Conservation (phyloP, 2,797 vertebrate genomes). For the Anomalospiza imberbis region DNA sequence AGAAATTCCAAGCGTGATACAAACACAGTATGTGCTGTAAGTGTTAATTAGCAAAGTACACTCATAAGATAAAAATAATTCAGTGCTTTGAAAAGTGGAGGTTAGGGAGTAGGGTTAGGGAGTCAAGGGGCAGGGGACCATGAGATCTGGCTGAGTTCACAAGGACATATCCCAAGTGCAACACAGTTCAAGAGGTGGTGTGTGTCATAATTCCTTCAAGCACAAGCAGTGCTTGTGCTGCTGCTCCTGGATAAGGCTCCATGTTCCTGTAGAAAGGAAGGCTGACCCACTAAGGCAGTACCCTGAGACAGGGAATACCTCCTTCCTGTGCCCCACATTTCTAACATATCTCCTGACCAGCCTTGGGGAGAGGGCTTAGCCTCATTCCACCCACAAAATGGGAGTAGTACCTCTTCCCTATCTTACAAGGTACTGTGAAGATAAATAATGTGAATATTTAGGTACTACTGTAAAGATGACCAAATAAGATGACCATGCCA, state of each 20-base stretch:
- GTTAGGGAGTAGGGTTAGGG: background rate
- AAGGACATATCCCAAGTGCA: background rate
- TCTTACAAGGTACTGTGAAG: background rate
- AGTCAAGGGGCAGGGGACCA: background rate
- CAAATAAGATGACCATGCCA: slow-evolving; percentile 2
- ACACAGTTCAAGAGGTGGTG: background rate
- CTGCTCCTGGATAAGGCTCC: background rate
- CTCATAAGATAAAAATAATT: background rate
- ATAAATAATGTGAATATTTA: slow-evolving; percentile 11
- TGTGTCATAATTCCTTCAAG: background rate
- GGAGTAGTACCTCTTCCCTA: background rate
- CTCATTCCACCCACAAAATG: background rate
- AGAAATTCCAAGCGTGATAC: background rate
- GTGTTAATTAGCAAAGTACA: background rate
- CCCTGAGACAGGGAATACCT: background rate
- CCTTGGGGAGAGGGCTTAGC: background rate
- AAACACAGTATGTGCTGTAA: background rate
- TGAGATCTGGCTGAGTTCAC: background rate
- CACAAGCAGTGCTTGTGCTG: background rate
- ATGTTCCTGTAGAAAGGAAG: background rate
- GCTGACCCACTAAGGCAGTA: background rate
- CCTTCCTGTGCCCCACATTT: background rate
- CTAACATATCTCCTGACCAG: background rate
- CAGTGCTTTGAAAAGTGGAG: background rate
- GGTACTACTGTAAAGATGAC: background rate